Evolutionary conservation across 2,888 invertebrate genomes (phyloP).

Genomic region (Tetranychus piercei): DNA sequence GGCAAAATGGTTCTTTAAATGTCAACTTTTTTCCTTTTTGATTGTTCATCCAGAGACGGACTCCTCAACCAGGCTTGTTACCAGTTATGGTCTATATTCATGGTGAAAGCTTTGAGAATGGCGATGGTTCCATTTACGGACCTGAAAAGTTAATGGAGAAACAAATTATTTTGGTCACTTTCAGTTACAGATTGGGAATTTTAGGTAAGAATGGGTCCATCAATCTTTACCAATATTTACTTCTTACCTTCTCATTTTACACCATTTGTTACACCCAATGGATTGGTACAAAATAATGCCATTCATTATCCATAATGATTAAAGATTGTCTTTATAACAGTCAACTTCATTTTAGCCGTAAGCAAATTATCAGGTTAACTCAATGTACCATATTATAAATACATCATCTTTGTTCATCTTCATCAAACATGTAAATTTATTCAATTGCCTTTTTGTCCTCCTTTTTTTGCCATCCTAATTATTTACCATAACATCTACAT

Average conservation of each 20-base stretch:
- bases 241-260: neutral
- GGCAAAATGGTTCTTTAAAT: too few species aligned
- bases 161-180: constrained; percentile 39
- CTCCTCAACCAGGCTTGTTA: neutral
- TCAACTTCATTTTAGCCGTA: too few species aligned
- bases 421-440: too few species aligned
- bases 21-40: neutral
- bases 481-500: neutral
- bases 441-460: too few species aligned
- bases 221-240: too few species aligned
- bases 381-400: too few species aligned
- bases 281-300: too few species aligned
- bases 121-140: constrained; percentile 37
- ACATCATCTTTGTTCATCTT: too few species aligned
- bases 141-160: constrained; percentile 38
- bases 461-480: too few species aligned
- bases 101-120: constrained; percentile 38
- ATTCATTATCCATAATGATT: too few species aligned
- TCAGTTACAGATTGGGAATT: constrained; percentile 40
- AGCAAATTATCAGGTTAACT: too few species aligned
- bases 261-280: neutral
- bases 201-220: constrained; percentile 32
- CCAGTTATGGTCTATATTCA: constrained; percentile 39
- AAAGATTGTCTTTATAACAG: too few species aligned
- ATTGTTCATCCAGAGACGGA: neutral